Conservation (phyloP, 2,113 vertebrate species). For the Macaca mulatta region DNA sequence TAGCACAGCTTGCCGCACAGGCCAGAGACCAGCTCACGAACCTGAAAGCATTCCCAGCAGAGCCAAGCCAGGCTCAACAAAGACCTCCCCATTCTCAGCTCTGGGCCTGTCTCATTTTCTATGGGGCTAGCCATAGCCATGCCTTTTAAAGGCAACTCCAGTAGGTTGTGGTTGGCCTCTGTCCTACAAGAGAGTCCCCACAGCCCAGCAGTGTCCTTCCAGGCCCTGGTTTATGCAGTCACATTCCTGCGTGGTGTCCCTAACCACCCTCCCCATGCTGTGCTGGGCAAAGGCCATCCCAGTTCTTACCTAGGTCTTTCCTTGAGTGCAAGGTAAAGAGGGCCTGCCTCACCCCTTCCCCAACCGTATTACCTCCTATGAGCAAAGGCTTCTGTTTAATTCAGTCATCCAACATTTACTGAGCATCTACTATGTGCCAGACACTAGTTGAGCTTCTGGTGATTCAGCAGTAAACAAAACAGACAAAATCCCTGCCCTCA, state of each 20-base stretch:
- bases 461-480: background rate
- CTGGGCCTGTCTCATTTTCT: background rate
- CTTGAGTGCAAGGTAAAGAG: background rate
- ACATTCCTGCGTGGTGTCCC: background rate
- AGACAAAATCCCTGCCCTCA: background rate
- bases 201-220: background rate
- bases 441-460: background rate
- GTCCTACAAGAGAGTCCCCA: background rate
- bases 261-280: background rate
- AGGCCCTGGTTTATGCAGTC: background rate
- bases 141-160: background rate
- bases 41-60: background rate
- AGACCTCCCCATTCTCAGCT: background rate
- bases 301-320: background rate
- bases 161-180: background rate
- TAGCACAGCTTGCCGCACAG: rapidly evolving
- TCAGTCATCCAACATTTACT: background rate
- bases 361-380: no score
- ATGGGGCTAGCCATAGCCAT: background rate
- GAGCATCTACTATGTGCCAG: background rate
- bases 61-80: background rate
- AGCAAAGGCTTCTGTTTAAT: background rate
- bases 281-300: background rate
- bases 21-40: background rate
- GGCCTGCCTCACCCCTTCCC: no score